A percentile compares a stretch with the other conserved stretches of the same genome.
phyloP scores from a whole-genome alignment of 1,140 invertebrate genomes.

The Sycophaga agraensis region DNA sequence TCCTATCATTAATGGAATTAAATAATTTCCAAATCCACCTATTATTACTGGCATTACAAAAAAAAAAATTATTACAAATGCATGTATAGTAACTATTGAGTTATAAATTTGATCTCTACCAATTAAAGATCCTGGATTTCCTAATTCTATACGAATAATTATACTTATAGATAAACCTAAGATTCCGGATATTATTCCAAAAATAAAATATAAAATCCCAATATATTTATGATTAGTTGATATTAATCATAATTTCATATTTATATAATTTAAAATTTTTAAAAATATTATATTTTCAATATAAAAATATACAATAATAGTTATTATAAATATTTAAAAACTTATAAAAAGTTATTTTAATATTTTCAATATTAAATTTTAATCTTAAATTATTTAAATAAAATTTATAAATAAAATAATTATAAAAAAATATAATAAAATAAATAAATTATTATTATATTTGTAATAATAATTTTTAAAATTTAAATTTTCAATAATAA shows the following conservation, averaged over 20 bases:
- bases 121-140: conserved; percentile 62
- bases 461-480: conserved; percentile 19
- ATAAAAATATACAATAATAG: conserved; percentile 31
- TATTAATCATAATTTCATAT: conserved; percentile 57
- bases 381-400: too few species aligned
- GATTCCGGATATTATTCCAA: conserved; percentile 69
- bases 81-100: conserved; percentile 71
- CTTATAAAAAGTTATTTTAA: conserved; percentile 28
- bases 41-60: conserved; percentile 78
- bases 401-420: too few species aligned
- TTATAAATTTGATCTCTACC: conserved; percentile 73
- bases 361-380: too few species aligned
- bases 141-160: conserved; percentile 67
- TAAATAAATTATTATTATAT: too few species aligned
- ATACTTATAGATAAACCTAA: conserved; percentile 65
- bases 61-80: conserved; percentile 79
- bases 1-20: conserved; percentile 72
- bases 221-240: conserved; percentile 71
- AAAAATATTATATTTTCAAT: conserved; percentile 33
- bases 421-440: too few species aligned
- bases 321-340: neutral
- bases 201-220: conserved; percentile 74
- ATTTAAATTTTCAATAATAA: conserved; percentile 45
- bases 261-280: conserved; percentile 48
- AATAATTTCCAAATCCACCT: conserved; percentile 78